Evolutionary conservation across 2,888 invertebrate species (phyloP), one percentile per base, ranked within the genome.

Genomic region (Sarcophaga rosellei): DNA sequence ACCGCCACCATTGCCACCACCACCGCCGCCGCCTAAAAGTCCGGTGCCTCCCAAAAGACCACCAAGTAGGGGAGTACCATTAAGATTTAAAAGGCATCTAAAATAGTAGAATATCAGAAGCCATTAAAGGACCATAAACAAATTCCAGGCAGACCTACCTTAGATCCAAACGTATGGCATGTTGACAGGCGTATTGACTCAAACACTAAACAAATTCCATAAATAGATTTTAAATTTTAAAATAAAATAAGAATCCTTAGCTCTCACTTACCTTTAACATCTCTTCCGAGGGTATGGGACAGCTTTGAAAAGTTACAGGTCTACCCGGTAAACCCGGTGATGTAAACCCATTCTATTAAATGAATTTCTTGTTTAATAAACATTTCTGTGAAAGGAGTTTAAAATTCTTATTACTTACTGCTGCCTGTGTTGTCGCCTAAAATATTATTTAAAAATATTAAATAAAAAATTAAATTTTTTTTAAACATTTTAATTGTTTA

Each of bases 101-200:
- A 23, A 83, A 68, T 1, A 59, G 20, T 4, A 20, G 23, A 70
- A n/a, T 10, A 35, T 8, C 35, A 8, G 35, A 35, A 35, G 8
- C 8, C 8, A 10, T 35, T 35, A 35, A 10, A 35, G 35, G 10
- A 35, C 0, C 35, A 35, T 35, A 35, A 35, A 35, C 35, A 35
- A 35, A 35, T 2, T 35, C 35, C 35, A 35, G 35, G 10, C 8
- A 8, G 10, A 44, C 68, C 70, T 57, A 88, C 88, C 88, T 84
- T 12, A 88, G 44, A 80, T 88, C 88, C 76, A 88, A 81, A 63
- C 88, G 88, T 70, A 88, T 74, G n/a, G 79, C 85, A 20, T 87
- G 81, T 57, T 87, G 87, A 21, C 88, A 88, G 20, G 85, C 81
- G 73, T 79, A 88, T 70, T 77, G 79, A 23, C 79, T 47, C 53